Conservation (phyloP, 2,113 vertebrate species). For the Girardinichthys multiradiatus region DNA sequence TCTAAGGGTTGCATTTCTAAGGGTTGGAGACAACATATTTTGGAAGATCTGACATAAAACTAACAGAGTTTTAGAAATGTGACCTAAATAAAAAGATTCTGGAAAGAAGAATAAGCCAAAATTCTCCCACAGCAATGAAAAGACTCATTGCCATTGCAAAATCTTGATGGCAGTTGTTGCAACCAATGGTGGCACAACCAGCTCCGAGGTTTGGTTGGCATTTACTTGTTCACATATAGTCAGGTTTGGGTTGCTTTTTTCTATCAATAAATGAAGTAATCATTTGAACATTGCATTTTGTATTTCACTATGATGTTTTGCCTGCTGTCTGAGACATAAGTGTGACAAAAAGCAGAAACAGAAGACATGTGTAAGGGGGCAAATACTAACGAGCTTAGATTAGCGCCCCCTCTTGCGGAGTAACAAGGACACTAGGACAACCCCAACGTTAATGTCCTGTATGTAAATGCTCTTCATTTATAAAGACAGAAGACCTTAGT, state of each 20-base stretch:
- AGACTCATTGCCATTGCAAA: too few relatives aligned
- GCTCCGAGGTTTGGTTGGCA: too few relatives aligned
- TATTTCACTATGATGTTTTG: not conserved
- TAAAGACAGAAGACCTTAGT: not conserved
- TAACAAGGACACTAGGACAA: not conserved
- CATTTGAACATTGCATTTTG: not conserved
- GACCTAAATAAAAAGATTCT: too few relatives aligned
- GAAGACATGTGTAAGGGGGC: not conserved
- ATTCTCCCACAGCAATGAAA: not conserved
- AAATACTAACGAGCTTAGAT: not conserved
- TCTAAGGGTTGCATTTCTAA: too few relatives aligned
- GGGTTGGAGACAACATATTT: too few relatives aligned
- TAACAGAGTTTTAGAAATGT: too few relatives aligned
- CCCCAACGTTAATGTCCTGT: not conserved
- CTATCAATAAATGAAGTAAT: too few relatives aligned
- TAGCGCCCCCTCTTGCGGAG: conserved; percentile 65
- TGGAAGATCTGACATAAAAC: too few relatives aligned
- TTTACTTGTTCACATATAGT: not conserved
- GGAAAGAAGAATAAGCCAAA: not conserved
- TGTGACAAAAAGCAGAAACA: not conserved
- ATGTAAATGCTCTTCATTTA: fast-evolving
- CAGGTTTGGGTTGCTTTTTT: not conserved
- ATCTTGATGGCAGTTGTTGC: too few relatives aligned
- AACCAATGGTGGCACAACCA: too few relatives aligned
- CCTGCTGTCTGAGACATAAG: not conserved